Percentiles rank a stretch among this genome's conserved stretches.
These are phyloP conservation scores for Micoletzkya japonica DNA, from an alignment of 2,888 invertebrate genomes.

Conservation along the genomic window DNA sequence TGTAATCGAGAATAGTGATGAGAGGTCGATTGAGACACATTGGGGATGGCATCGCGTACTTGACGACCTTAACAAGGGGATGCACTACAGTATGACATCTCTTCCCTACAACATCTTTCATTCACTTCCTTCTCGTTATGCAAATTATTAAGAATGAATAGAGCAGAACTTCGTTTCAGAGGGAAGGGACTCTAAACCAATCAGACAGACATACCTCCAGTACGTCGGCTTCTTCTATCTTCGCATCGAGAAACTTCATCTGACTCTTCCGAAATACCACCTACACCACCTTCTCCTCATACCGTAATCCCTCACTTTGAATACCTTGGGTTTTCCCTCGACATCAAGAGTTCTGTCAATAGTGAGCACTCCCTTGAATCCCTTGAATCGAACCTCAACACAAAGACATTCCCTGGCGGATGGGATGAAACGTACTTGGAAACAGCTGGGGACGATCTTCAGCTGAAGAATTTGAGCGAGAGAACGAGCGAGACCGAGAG, in stretches of 20 bases:
- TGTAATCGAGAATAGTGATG: constrained; percentile 61
- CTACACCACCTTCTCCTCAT: constrained; percentile 27
- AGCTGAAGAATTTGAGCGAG: constrained; percentile 35
- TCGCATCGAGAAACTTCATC: constrained; percentile 48
- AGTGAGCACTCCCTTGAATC: constrained; percentile 61
- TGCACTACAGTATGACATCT: background rate
- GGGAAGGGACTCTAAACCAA: no score
- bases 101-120: background rate
- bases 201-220: constrained; percentile 34
- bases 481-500: constrained; percentile 28
- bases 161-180: background rate
- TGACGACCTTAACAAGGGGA: constrained; percentile 39
- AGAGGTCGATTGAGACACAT: constrained; percentile 63
- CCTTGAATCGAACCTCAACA: constrained; percentile 56
- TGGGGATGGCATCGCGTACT: constrained; percentile 56
- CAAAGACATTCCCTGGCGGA: background rate
- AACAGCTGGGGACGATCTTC: constrained; percentile 46
- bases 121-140: background rate
- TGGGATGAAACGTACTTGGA: constrained; percentile 37
- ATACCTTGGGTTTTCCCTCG: background rate
- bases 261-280: constrained; percentile 51
- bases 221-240: constrained; percentile 31
- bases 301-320: background rate
- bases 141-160: background rate
- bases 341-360: constrained; percentile 39